Percentiles rank a stretch among this genome's conserved stretches.
Conservation (phyloP, 2,888 invertebrate genomes). For the Cybosia mesomella region DNA sequence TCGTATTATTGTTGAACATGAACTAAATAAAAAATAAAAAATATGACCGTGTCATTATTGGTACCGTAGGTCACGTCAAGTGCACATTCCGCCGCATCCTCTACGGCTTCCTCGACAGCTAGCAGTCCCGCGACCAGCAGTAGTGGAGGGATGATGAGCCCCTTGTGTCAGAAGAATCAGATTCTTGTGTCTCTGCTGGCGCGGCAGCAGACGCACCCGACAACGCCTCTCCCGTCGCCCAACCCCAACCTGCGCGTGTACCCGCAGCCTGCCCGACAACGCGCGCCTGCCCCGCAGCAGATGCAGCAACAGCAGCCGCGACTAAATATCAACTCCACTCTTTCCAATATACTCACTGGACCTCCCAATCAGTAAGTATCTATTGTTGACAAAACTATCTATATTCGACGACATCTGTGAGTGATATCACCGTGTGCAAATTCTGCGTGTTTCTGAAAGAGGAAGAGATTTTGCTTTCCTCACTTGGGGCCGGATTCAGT, state of each 20-base stretch:
- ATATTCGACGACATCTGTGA: neutral
- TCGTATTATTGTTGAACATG: neutral
- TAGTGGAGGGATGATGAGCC: conserved; percentile 86
- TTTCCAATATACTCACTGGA: conserved; percentile 68
- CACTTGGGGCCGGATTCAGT: no score
- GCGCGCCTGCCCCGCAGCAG: conserved; percentile 61
- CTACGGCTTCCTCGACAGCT: conserved; percentile 67
- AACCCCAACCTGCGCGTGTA: conserved; percentile 88
- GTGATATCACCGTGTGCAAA: no score
- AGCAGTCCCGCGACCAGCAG: conserved; percentile 48
- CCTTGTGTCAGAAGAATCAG: conserved; percentile 93
- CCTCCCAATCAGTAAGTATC: conserved; percentile 57
- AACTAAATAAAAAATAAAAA: neutral
- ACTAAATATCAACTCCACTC: conserved; percentile 60
- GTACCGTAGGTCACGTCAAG: conserved; percentile 84
- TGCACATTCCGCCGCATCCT: conserved; percentile 82
- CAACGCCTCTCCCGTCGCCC: conserved; percentile 90
- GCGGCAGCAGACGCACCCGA: conserved; percentile 90
- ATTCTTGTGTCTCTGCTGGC: conserved; percentile 94
- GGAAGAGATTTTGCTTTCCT: no score
- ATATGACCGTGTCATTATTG: neutral
- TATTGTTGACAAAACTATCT: neutral
- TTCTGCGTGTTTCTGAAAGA: no score
- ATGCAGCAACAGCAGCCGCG: conserved; percentile 36
- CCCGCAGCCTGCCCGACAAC: conserved; percentile 59